These are phyloP conservation scores for Hemicordylus capensis DNA, from an alignment of 2,113 vertebrate species.

Conservation along the genomic window DNA sequence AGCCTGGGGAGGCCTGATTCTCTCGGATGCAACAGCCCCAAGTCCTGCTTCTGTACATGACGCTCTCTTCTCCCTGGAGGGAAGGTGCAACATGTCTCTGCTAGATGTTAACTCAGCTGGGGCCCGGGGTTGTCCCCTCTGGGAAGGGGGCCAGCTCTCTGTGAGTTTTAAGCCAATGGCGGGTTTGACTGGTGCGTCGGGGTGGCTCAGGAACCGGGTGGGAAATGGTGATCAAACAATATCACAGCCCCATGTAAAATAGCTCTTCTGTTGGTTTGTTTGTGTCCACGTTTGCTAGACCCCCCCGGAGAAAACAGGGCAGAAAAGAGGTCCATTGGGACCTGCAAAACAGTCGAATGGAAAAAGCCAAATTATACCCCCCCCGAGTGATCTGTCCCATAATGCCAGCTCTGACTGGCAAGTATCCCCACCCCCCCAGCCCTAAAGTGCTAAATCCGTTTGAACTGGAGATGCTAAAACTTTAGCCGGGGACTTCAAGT, in stretches of 20 bases:
- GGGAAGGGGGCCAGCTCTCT: fast-evolving
- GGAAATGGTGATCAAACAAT: fast-evolving
- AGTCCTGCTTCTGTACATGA: fast-evolving
- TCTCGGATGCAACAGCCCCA: fast-evolving
- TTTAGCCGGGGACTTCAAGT: neutral
- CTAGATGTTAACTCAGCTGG: conserved; percentile 30
- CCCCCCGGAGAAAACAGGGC: neutral
- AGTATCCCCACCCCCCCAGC: too few relatives aligned
- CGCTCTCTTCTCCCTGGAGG: neutral
- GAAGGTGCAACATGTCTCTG: conserved; percentile 56
- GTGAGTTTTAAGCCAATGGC: neutral
- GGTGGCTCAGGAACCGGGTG: conserved; percentile 35
- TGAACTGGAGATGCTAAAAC: neutral
- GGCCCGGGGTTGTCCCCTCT: neutral
- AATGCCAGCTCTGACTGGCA: neutral
- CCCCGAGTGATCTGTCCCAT: neutral
- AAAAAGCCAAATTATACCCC: neutral
- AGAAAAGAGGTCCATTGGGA: neutral
- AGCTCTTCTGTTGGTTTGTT: neutral
- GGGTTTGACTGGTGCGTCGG: neutral
- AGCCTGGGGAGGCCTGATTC: neutral
- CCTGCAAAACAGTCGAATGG: too few relatives aligned
- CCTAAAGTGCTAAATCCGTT: neutral
- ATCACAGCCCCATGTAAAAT: neutral
- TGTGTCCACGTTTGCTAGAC: neutral